A percentile compares a stretch with the other conserved stretches of the same genome.
These are phyloP conservation scores for Trichomalopsis sarcophagae DNA, from an alignment of 1,140 invertebrate species.

Conservation along the genomic window DNA sequence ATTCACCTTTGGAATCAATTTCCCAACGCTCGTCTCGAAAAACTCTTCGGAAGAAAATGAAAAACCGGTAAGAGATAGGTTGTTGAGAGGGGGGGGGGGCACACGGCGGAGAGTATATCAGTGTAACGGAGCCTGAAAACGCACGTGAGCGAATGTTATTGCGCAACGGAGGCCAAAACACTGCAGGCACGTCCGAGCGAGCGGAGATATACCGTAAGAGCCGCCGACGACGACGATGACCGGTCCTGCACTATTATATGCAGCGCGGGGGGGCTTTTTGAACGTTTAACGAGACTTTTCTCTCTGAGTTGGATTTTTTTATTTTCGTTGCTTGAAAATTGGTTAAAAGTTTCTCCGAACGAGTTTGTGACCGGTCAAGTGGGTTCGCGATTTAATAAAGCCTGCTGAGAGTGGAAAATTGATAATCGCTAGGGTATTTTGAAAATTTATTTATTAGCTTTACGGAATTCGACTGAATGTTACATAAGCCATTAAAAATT, in stretches of 20 bases:
- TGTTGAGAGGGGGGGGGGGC: too few relatives aligned
- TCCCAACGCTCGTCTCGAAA: conserved; percentile 5
- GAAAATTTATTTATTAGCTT: too few relatives aligned
- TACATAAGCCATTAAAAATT: too few relatives aligned
- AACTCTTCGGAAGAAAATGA: background rate
- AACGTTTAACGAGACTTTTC: background rate
- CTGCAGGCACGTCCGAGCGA: background rate
- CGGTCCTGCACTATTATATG: conserved; percentile 15
- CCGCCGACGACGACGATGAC: background rate
- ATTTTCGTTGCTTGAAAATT: background rate
- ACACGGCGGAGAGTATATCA: background rate
- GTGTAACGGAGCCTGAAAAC: conserved; percentile 33
- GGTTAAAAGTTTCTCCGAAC: background rate
- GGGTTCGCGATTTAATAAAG: too few relatives aligned
- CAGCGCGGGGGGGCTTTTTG: background rate
- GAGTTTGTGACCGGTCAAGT: background rate
- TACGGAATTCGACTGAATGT: too few relatives aligned
- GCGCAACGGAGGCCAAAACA: conserved; percentile 45
- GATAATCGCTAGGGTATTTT: too few relatives aligned
- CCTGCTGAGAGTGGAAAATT: too few relatives aligned
- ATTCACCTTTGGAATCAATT: background rate
- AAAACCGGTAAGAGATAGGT: background rate
- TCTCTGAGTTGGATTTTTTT: background rate
- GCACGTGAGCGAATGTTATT: conserved; percentile 39
- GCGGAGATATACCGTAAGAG: conserved; percentile 13